phyloP scores from a whole-genome alignment of 1,140 invertebrate genomes.

The Globodera ellingtonae region DNA sequence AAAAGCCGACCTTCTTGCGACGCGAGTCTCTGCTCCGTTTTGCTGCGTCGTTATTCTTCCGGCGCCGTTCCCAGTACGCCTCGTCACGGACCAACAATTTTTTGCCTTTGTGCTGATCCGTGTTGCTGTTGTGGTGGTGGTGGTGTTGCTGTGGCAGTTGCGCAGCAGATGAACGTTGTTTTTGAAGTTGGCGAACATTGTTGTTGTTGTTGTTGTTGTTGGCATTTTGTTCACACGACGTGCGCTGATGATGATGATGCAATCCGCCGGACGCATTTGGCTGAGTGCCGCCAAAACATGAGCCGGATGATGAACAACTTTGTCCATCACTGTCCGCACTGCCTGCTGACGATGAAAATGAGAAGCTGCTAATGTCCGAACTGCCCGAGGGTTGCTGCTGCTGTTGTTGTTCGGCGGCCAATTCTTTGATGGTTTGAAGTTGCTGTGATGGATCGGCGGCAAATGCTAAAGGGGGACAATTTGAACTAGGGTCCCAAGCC shows the following conservation, averaged over 20 bases:
- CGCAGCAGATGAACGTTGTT: not conserved
- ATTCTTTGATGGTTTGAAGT: not conserved
- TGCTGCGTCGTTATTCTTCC: conserved; percentile 92
- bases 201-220: conserved; percentile 8
- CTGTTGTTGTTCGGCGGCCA: not conserved
- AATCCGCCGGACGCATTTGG: not conserved
- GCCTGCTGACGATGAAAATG: not conserved
- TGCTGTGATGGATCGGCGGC: not conserved
- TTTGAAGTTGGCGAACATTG: not conserved
- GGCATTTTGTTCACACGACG: not conserved
- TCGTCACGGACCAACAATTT: conserved; percentile 73
- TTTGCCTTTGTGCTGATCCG: not conserved
- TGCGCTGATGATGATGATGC: not conserved
- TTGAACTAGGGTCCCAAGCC: too few species aligned
- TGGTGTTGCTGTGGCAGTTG: not conserved
- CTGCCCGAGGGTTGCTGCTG: not conserved
- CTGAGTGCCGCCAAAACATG: not conserved
- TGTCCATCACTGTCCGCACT: not conserved
- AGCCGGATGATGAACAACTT: not conserved
- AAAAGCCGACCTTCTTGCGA: conserved; percentile 72
- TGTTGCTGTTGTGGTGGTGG: not conserved
- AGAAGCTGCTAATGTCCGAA: not conserved
- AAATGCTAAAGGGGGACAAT: not conserved
- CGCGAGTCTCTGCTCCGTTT: conserved; percentile 88
- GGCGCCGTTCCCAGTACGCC: conserved; percentile 81